Evolutionary conservation across 92 coral and sea anemone species (phyloP).

Genomic region (Paramuricea clavata): DNA sequence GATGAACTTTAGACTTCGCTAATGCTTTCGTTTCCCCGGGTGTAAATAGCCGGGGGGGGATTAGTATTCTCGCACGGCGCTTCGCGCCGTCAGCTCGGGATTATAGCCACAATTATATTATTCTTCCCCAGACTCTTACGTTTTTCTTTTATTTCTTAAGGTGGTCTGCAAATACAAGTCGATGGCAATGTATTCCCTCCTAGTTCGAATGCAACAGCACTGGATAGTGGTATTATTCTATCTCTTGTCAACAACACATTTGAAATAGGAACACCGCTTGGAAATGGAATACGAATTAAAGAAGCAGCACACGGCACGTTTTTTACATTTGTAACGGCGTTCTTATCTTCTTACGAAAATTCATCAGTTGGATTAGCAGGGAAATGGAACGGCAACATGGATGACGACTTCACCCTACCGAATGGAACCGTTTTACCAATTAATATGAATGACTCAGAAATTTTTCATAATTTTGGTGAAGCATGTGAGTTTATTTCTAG

Average conservation of each 20-base stretch:
- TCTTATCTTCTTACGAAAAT: slow-evolving; percentile 56
- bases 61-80: no score
- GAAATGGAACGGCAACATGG: slow-evolving; percentile 67
- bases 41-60: no score
- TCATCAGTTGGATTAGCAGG: slow-evolving; percentile 72
- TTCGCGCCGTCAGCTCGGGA: no score
- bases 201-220: slow-evolving; percentile 7
- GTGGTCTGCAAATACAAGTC: no score
- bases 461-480: slow-evolving; percentile 72
- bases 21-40: no score
- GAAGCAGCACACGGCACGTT: slow-evolving; percentile 30
- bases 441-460: slow-evolving; percentile 34
- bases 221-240: not conserved
- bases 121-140: no score
- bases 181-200: no score
- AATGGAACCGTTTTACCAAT: slow-evolving; percentile 65
- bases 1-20: no score
- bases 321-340: slow-evolving; percentile 38
- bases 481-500: slow-evolving; percentile 61
- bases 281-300: slow-evolving; percentile 26
- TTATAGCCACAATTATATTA: no score
- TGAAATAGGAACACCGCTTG: slow-evolving; percentile 7
- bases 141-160: no score
- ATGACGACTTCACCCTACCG: slow-evolving; percentile 72
- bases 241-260: not conserved